Evolutionary conservation across 2,113 vertebrate genomes (phyloP).

Genomic region (Garra rufa): DNA sequence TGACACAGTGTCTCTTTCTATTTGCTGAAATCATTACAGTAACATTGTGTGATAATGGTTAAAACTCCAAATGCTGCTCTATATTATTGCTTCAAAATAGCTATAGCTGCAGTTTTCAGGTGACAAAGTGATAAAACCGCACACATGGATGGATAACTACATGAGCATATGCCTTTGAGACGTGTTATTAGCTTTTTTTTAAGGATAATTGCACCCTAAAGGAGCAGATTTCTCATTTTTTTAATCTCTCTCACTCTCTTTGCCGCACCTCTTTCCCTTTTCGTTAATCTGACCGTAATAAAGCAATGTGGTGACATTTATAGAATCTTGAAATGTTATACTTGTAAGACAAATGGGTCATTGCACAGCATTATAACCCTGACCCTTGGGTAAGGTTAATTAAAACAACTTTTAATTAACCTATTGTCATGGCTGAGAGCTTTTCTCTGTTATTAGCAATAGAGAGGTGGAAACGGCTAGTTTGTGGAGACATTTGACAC

Average conservation of each 20-base stretch:
- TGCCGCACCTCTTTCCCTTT: background rate
- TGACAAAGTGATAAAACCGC: background rate
- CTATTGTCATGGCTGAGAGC: constrained; percentile 26
- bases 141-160: background rate
- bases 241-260: background rate
- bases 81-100: constrained; percentile 27
- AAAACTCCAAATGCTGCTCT: background rate
- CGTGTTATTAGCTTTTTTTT: constrained; percentile 11
- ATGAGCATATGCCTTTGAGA: constrained; percentile 7
- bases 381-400: constrained; percentile 23
- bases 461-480: background rate
- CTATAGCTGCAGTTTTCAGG: background rate
- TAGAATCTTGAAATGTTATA: constrained; percentile 43
- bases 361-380: constrained; percentile 23
- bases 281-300: background rate
- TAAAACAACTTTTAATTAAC: constrained; percentile 50
- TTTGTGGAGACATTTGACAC: background rate
- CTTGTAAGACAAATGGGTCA: constrained; percentile 45
- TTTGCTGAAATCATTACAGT: background rate
- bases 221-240: background rate
- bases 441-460: constrained; percentile 30
- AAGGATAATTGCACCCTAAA: constrained; percentile 22
- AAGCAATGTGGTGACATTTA: constrained; percentile 42
- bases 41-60: background rate
- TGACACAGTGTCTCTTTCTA: background rate